Conservation (phyloP, 2,113 vertebrate species). For the Zosterops pallidus region DNA sequence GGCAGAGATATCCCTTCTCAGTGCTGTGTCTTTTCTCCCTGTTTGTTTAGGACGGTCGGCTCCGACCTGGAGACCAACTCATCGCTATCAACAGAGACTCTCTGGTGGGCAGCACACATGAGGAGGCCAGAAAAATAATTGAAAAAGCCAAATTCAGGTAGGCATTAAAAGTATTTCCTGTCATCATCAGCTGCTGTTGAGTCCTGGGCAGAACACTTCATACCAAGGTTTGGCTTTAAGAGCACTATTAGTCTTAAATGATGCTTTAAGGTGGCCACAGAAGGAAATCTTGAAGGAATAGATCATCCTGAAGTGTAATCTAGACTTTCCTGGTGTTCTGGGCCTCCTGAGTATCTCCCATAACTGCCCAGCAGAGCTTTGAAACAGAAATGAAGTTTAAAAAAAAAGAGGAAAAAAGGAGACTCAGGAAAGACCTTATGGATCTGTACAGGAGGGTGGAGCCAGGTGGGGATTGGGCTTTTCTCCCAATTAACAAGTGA, state of each 20-base stretch:
- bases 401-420: not conserved
- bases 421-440: not conserved
- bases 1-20: not conserved
- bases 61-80: conserved; percentile 87
- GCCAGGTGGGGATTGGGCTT: not conserved
- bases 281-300: not conserved
- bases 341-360: not conserved
- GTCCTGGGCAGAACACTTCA: not conserved
- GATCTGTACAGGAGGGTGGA: not conserved
- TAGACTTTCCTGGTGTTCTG: not conserved
- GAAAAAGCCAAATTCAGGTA: conserved; percentile 85
- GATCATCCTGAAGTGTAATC: not conserved
- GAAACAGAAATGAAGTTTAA: not conserved
- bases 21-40: not conserved
- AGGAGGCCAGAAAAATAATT: conserved; percentile 86
- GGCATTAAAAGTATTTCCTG: not conserved
- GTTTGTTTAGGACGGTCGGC: conserved; percentile 81
- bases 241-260: not conserved
- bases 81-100: conserved; percentile 90
- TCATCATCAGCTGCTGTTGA: not conserved
- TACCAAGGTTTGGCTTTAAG: not conserved
- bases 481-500: not conserved
- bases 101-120: conserved; percentile 85
- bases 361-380: not conserved
- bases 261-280: not conserved